Evolutionary conservation across 1,140 invertebrate species (phyloP).

Genomic region (Neuroterus valhalla): DNA sequence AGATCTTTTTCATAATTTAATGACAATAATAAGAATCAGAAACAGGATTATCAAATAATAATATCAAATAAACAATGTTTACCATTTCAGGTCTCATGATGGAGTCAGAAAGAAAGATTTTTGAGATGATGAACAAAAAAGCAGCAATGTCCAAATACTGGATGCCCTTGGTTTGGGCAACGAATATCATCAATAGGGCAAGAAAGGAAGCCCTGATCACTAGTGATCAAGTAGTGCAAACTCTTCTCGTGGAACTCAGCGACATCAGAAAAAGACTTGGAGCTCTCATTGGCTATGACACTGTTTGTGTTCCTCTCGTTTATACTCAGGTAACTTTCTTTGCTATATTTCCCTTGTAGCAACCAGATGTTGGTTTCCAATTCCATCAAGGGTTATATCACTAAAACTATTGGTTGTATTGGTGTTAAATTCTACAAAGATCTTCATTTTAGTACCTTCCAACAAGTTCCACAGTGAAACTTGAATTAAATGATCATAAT

Average conservation of each 20-base stretch:
- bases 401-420: no score
- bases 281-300: conserved; percentile 93
- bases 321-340: conserved; percentile 92
- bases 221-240: conserved; percentile 91
- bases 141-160: conserved; percentile 94
- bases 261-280: conserved; percentile 87
- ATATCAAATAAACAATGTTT: no score
- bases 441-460: no score
- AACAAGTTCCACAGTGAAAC: no score
- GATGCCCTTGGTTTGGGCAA: conserved; percentile 94
- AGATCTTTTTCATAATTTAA: no score
- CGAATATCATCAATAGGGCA: conserved; percentile 90
- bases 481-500: no score
- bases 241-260: conserved; percentile 86
- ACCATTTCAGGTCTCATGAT: conserved; percentile 85
- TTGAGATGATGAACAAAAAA: conserved; percentile 90
- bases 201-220: conserved; percentile 86
- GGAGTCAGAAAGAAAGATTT: conserved; percentile 92
- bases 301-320: conserved; percentile 96
- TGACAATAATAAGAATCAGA: no score
- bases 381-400: no score
- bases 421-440: no score
- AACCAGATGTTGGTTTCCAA: no score
- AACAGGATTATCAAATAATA: no score
- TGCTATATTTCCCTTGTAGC: conserved; percentile 15